These are phyloP conservation scores for Tragelaphus imberbis DNA, from an alignment of 2,113 vertebrate genomes.

Conservation along the genomic window DNA sequence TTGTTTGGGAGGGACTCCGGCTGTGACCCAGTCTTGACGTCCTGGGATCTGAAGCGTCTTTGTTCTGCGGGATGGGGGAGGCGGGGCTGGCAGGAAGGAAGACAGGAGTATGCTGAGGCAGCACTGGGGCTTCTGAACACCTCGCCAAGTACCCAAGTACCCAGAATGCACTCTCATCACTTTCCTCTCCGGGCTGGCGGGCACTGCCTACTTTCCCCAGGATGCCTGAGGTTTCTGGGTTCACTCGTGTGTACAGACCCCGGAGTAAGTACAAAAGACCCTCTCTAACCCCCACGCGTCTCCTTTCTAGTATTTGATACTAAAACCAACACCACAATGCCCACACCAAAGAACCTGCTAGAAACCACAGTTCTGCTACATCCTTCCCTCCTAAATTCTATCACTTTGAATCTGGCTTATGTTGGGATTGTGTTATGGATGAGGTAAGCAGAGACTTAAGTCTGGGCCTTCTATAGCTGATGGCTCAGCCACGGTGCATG, in stretches of 20 bases:
- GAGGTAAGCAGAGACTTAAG: conserved; percentile 33
- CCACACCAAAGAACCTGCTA: conserved; percentile 34
- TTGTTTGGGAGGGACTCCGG: conserved; percentile 60
- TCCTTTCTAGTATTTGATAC: conserved; percentile 2
- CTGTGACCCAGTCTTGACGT: conserved; percentile 58
- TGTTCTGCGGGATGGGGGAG: conserved; percentile 60
- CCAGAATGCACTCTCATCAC: background rate
- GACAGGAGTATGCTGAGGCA: conserved; percentile 55
- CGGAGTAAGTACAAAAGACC: background rate
- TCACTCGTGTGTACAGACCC: fast-evolving
- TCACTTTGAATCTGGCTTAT: conserved; percentile 49
- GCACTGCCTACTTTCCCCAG: background rate
- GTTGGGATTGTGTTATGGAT: conserved; percentile 49
- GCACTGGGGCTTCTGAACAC: conserved; percentile 16
- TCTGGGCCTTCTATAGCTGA: background rate
- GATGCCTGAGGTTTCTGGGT: background rate
- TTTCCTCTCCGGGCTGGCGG: background rate
- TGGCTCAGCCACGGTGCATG: background rate
- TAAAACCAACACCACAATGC: background rate
- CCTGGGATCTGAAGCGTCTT: conserved; percentile 66
- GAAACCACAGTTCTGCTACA: background rate
- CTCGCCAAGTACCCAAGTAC: conserved; percentile 45
- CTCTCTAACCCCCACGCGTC: background rate
- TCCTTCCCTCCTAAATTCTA: conserved; percentile 20
- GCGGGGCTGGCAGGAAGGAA: conserved; percentile 61